These are phyloP conservation scores for Hesperia comma DNA, from an alignment of 2,888 invertebrate species.

Conservation along the genomic window DNA sequence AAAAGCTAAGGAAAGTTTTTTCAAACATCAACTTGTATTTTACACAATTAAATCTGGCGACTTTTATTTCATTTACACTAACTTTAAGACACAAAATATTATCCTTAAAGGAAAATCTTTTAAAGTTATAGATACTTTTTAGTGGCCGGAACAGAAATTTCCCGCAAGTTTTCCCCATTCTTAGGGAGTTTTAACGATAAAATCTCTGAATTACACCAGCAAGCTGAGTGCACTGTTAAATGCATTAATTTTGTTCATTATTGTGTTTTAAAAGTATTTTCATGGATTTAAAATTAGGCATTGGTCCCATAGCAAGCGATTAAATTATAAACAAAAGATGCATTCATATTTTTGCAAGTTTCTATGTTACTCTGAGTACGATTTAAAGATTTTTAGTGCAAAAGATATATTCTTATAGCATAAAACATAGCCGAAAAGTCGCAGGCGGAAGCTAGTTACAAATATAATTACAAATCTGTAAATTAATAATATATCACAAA, in stretches of 20 bases:
- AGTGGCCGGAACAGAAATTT: constrained; percentile 30
- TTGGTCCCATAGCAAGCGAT: neutral
- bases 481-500: no score
- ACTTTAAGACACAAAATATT: constrained; percentile 39
- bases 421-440: no score
- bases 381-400: no score
- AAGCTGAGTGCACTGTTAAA: constrained; percentile 36
- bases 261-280: constrained; percentile 37
- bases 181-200: constrained; percentile 34
- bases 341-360: no score
- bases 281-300: constrained; percentile 11
- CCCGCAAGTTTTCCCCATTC: constrained; percentile 31
- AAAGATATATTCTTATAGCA: no score
- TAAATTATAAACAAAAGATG: neutral
- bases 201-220: constrained; percentile 33
- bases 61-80: constrained; percentile 28
- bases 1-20: no score
- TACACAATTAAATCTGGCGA: constrained; percentile 19
- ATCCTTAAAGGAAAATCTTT: constrained; percentile 40
- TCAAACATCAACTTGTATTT: neutral
- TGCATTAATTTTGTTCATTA: constrained; percentile 36
- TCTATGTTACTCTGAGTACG: no score
- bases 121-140: constrained; percentile 39
- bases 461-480: no score
- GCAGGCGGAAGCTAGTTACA: no score